phyloP scores from a whole-genome alignment of 2,888 invertebrate genomes.

The Sarcophaga caerulescens region DNA sequence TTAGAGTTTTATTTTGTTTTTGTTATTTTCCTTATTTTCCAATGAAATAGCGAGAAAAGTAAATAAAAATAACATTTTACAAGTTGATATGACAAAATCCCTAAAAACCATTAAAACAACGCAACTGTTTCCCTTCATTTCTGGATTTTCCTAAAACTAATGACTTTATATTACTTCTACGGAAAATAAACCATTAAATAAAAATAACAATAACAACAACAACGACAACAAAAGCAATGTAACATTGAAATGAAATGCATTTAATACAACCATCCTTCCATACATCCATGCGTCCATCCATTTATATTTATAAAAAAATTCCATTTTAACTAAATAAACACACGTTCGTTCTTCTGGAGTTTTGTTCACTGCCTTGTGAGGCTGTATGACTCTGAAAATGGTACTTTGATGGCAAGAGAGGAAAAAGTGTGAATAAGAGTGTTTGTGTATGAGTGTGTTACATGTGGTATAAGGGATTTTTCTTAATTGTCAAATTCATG shows the following conservation, averaged over 20 bases:
- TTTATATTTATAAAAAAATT: constrained; percentile 33
- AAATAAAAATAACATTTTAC: constrained; percentile 1
- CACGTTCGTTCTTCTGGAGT: constrained; percentile 43
- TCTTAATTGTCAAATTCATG: constrained; percentile 48
- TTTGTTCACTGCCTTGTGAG: not conserved
- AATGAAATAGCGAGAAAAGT: not conserved
- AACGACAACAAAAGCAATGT: constrained; percentile 33
- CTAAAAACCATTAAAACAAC: constrained; percentile 21
- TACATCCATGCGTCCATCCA: not conserved
- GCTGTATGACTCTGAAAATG: no score
- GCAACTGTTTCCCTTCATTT: constrained; percentile 30
- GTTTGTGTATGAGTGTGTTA: not conserved
- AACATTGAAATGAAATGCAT: not conserved
- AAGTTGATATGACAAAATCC: not conserved
- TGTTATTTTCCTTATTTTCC: not conserved
- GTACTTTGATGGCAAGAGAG: no score
- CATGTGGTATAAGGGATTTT: constrained; percentile 26
- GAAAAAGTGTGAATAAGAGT: not conserved
- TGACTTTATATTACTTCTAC: constrained; percentile 58
- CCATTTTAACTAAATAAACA: constrained; percentile 56
- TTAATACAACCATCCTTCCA: not conserved
- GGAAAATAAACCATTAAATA: constrained; percentile 12
- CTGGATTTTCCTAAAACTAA: constrained; percentile 49
- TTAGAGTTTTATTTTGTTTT: constrained; percentile 10
- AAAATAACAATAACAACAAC: constrained; percentile 26